phyloP scores from a whole-genome alignment of 2,888 invertebrate genomes.

The Eristalis tenax region DNA sequence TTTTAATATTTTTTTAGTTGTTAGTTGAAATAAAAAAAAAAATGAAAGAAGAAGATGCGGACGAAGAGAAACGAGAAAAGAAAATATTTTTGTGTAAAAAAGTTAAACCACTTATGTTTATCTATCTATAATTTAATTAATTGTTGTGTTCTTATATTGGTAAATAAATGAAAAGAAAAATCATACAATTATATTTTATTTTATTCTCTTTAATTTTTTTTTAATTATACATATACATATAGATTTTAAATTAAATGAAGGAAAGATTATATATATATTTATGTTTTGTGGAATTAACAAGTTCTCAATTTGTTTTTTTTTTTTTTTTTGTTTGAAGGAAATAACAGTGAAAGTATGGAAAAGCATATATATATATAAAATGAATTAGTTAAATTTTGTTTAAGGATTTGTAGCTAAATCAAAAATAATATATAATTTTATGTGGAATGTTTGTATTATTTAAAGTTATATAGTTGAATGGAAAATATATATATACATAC shows the following conservation, averaged over 20 bases:
- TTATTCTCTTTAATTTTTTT: slow-evolving; percentile 21
- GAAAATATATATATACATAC: slow-evolving; percentile 33
- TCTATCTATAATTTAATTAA: slow-evolving; percentile 58
- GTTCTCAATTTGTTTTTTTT: slow-evolving; percentile 11
- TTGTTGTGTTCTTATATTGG: slow-evolving; percentile 70
- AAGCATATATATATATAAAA: slow-evolving; percentile 6
- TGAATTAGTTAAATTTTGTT: slow-evolving; percentile 54
- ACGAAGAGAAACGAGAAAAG: neutral
- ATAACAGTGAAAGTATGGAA: neutral
- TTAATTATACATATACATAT: slow-evolving; percentile 8
- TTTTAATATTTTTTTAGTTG: slow-evolving; percentile 48
- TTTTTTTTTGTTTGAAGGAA: slow-evolving; percentile 1
- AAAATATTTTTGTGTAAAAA: slow-evolving; percentile 56
- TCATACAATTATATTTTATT: slow-evolving; percentile 23
- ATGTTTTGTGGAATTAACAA: slow-evolving; percentile 68
- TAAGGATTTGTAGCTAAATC: slow-evolving; percentile 60
- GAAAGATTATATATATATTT: slow-evolving; percentile 52
- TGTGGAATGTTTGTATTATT: slow-evolving; percentile 63
- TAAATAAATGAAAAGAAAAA: slow-evolving; percentile 18
- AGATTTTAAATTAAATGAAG: slow-evolving; percentile 24
- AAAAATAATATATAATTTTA: slow-evolving; percentile 30
- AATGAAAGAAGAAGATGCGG: neutral
- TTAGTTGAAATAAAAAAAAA: slow-evolving; percentile 16
- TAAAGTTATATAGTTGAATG: slow-evolving; percentile 61
- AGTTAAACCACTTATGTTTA: slow-evolving; percentile 35